Evolutionary conservation across 1,140 invertebrate species (phyloP), one percentile per base, ranked within the genome.

Genomic region (Drosophila pandora): DNA sequence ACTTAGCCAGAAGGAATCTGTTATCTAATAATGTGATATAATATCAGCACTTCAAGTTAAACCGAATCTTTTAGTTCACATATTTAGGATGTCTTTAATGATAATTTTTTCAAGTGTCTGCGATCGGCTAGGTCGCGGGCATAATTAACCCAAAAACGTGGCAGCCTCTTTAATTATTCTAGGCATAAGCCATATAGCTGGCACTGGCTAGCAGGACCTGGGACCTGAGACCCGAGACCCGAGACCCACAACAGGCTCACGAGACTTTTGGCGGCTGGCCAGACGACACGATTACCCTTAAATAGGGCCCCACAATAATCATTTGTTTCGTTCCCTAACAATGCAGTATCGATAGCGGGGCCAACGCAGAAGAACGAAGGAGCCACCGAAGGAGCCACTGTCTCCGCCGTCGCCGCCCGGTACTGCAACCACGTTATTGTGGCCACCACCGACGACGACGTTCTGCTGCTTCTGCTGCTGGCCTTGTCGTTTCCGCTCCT

Each of bases 281-380:
- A 76, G 80, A 79, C 71, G 56, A 73, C 82, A 85, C 82, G 82
- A 87, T 88, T 88, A 72, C 75, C 79, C 59, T 68, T 87, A 79
- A 87, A 87, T 82, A 87, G 75, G 75, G 62, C 65, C 59, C 68
- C 75, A 62, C 79, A 78, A 88, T 87, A 87, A 88, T 87, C 82
- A 87, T 83, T 87, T 87, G 82, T 88, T 87, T 87, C 60, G 73
- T 6, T 8, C 47, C 56, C 65, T 64, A 76, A 88, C 82, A 87
- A 87, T 88, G 83, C 82, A 55, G 65, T 47, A 75, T 63, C 74
- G 74, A 82, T 82, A 81, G 58, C 57, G 77, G 47, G 28, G 58
- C 45, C 45, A 61, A 49, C 23, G 25, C 41, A 39, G 43, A 22
- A 52, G 71, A 47, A 7, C 43, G 39, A 43, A 43, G 39, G 28